Evolutionary conservation across 2,888 invertebrate genomes (phyloP).

Genomic region (Erpobdella octoculata): DNA sequence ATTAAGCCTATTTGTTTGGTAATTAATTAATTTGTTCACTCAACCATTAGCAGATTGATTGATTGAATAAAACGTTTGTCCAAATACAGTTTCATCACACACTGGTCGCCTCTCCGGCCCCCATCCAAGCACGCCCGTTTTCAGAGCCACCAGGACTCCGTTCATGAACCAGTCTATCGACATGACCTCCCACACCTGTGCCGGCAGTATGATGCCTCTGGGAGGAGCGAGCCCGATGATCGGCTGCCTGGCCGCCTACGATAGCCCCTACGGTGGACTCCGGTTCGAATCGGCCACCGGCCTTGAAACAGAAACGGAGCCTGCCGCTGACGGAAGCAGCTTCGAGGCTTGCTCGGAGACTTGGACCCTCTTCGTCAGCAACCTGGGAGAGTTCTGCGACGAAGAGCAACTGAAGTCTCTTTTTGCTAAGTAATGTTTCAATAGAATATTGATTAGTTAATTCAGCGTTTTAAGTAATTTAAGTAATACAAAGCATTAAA

Average conservation of each 20-base stretch:
- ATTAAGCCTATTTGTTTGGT: no score
- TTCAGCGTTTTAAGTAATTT: no score
- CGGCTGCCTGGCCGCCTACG: conserved; percentile 69
- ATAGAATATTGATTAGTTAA: no score
- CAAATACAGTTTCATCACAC: background rate
- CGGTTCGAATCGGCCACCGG: background rate
- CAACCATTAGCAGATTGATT: no score
- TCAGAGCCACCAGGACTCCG: background rate
- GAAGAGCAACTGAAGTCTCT: conserved; percentile 97
- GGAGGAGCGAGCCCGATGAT: conserved; percentile 64
- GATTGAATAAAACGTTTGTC: no score
- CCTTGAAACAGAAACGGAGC: background rate
- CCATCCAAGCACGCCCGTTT: background rate
- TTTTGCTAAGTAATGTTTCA: conserved; percentile 86
- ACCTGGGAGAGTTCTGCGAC: conserved; percentile 91
- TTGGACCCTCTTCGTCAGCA: conserved; percentile 97
- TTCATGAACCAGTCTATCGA: background rate
- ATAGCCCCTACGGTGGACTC: conserved; percentile 64
- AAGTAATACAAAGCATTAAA: no score
- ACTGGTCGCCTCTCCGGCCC: background rate
- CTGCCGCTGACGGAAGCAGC: conserved; percentile 60
- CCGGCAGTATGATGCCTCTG: background rate
- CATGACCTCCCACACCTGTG: background rate
- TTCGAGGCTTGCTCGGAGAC: no score
- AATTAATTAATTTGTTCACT: no score